These are phyloP conservation scores for Suncus etruscus DNA, from an alignment of 2,113 vertebrate species.

Conservation along the genomic window DNA sequence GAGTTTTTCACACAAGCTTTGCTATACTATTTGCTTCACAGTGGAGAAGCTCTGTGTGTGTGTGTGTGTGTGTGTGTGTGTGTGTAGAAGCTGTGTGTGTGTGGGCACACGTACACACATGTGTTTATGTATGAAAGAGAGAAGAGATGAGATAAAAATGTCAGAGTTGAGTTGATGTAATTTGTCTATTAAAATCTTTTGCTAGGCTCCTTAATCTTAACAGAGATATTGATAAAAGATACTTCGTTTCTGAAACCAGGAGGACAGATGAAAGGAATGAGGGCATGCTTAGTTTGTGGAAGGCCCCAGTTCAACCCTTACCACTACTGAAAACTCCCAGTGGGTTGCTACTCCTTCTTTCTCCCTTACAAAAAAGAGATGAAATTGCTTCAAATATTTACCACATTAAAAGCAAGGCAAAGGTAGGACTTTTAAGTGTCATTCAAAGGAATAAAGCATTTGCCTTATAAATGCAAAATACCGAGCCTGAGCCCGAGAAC, in stretches of 20 bases:
- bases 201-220: slow-evolving; percentile 26
- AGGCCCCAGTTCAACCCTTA: no score
- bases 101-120: not conserved
- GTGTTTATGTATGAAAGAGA: not conserved
- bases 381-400: no score
- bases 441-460: no score
- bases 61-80: slow-evolving; percentile 5
- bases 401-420: not conserved
- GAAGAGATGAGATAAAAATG: not conserved
- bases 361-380: no score
- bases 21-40: not conserved
- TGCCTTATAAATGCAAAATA: no score
- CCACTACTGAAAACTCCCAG: no score
- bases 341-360: no score
- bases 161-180: not conserved
- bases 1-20: slow-evolving; percentile 32
- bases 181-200: slow-evolving; percentile 27
- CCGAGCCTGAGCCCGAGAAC: no score
- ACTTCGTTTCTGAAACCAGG: slow-evolving; percentile 2
- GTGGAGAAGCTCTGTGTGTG: not conserved
- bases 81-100: not conserved
- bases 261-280: no score
- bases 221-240: slow-evolving; percentile 9
- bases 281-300: no score
- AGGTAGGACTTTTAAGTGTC: no score